Evolutionary conservation across 1,140 invertebrate species (phyloP).

Genomic region (Homalodisca vitripennis): DNA sequence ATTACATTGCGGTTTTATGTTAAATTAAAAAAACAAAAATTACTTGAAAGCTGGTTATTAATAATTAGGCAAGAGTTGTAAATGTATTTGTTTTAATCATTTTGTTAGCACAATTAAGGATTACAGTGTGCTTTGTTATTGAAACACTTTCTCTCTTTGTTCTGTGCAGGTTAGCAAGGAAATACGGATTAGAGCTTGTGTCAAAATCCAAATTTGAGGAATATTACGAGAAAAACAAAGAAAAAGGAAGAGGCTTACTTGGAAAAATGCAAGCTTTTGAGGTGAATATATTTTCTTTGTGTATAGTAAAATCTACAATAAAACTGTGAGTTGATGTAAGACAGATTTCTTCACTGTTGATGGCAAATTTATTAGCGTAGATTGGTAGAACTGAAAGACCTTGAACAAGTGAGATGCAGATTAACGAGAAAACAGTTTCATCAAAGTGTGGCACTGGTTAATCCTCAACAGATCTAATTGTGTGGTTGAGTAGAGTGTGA

Average conservation of each 20-base stretch:
- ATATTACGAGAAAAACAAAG: slow-evolving; percentile 53
- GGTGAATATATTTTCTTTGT: slow-evolving; percentile 49
- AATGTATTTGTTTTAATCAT: neutral
- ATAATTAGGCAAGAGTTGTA: neutral
- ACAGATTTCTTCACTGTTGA: neutral
- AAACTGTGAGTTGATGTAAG: too few species aligned
- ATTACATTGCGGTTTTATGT: neutral
- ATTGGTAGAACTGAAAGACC: neutral
- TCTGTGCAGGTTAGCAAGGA: slow-evolving; percentile 55
- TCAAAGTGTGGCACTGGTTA: neutral
- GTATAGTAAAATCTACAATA: too few species aligned
- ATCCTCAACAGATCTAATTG: neutral
- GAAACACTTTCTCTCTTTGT: slow-evolving; percentile 14
- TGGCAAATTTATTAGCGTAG: neutral
- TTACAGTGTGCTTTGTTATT: neutral
- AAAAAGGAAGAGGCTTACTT: slow-evolving; percentile 55
- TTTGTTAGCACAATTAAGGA: neutral
- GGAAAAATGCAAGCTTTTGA: slow-evolving; percentile 68
- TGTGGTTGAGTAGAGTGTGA: too few species aligned
- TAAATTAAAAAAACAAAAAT: neutral
- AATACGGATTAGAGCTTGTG: slow-evolving; percentile 58
- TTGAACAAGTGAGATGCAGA: neutral
- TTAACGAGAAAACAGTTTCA: neutral
- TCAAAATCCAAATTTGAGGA: slow-evolving; percentile 57
- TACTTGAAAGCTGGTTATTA: neutral